A percentile compares a stretch with the other conserved stretches of the same genome.
These are phyloP conservation scores for Parapsyche elsis DNA, from an alignment of 1,140 invertebrate species.

Conservation along the genomic window DNA sequence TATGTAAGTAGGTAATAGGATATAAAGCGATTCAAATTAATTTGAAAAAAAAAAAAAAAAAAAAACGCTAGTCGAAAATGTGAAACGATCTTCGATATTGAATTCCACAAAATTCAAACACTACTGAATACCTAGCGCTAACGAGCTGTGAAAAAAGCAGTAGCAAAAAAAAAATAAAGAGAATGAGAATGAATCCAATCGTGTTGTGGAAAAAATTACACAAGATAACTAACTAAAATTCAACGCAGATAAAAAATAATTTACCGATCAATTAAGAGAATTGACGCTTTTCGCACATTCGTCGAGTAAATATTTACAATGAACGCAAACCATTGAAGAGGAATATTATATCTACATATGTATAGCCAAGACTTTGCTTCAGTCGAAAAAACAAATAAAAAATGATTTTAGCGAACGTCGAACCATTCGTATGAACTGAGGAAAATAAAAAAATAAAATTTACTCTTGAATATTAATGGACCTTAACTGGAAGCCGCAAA, in stretches of 20 bases:
- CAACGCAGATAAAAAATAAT: conserved; percentile 7
- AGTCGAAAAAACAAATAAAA: no score
- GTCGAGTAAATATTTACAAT: conserved; percentile 14
- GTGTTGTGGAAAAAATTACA: conserved; percentile 3
- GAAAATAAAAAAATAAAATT: background rate
- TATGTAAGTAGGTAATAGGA: background rate
- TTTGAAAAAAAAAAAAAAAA: background rate
- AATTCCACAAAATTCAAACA: background rate
- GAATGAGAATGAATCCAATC: conserved; percentile 41
- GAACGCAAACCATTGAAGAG: background rate
- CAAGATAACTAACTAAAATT: conserved; percentile 27
- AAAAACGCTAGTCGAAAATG: no score
- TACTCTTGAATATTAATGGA: conserved; percentile 49
- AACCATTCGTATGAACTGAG: no score
- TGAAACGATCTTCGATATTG: no score
- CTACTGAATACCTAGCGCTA: background rate
- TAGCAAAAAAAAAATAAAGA: conserved; percentile 5
- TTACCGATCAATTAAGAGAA: conserved; percentile 15
- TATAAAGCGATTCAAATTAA: background rate
- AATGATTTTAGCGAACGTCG: no score
- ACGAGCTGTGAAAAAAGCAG: conserved; percentile 24
- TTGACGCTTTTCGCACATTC: background rate
- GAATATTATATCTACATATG: background rate
- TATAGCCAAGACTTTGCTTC: background rate
- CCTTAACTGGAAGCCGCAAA: conserved; percentile 30